Evolutionary conservation across 2,888 invertebrate species (phyloP).

Genomic region (Cephus nigrinus): DNA sequence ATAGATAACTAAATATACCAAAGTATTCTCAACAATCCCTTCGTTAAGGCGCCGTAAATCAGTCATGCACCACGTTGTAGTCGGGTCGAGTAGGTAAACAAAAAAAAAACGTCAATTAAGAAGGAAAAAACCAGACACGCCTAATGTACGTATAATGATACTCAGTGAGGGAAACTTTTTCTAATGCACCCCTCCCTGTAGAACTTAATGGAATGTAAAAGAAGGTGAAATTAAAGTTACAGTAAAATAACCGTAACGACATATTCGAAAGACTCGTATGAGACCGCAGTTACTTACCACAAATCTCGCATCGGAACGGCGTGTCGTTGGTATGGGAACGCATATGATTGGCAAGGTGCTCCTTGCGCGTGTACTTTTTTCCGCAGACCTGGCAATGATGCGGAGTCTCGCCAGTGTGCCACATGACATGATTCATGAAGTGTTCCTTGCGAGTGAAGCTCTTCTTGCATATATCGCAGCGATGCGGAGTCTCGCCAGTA

Average conservation of each 20-base stretch:
- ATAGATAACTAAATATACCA: not conserved
- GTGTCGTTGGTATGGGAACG: slow-evolving; percentile 90
- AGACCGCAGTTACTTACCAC: slow-evolving; percentile 69
- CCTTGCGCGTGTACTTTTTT: slow-evolving; percentile 90
- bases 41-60: not conserved
- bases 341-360: slow-evolving; percentile 90
- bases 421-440: slow-evolving; percentile 84
- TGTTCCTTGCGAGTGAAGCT: slow-evolving; percentile 83
- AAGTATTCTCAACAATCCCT: not conserved
- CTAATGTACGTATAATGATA: not conserved
- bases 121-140: not conserved
- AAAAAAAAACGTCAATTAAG: not conserved
- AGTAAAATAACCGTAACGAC: not conserved
- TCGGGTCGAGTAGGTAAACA: not conserved
- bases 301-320: slow-evolving; percentile 87
- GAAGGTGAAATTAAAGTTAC: not conserved
- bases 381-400: slow-evolving; percentile 89
- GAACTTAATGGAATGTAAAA: not conserved
- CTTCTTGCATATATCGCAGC: slow-evolving; percentile 83
- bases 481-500: slow-evolving; percentile 81
- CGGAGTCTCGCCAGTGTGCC: slow-evolving; percentile 87
- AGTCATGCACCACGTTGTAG: not conserved
- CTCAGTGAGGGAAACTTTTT: not conserved
- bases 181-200: not conserved
- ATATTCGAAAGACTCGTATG: not conserved